These are phyloP conservation scores for Perca flavescens DNA, from an alignment of 2,113 vertebrate species.

Conservation along the genomic window DNA sequence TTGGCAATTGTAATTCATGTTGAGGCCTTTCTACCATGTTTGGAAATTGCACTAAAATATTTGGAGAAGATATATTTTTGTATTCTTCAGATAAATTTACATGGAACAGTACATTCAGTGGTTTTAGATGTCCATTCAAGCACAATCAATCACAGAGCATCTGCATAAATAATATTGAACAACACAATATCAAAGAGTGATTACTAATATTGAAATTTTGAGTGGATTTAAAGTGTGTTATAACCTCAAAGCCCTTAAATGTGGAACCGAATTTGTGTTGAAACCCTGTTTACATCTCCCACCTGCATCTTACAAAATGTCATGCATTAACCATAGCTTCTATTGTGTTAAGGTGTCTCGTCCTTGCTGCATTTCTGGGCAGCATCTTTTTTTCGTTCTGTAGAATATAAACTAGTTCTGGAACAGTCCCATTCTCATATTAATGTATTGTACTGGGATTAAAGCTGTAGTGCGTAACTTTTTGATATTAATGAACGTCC, in stretches of 20 bases:
- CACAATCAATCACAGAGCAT: neutral
- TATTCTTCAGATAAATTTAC: neutral
- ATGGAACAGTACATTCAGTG: neutral
- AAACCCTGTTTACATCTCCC: neutral
- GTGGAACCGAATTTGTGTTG: neutral
- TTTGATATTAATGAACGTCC: too few species aligned
- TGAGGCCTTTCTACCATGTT: neutral
- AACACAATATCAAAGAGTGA: neutral
- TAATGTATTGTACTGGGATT: conserved; percentile 60
- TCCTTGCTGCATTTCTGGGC: neutral
- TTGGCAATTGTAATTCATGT: neutral
- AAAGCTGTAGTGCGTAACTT: too few species aligned
- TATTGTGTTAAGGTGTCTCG: neutral
- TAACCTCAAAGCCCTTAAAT: too few species aligned
- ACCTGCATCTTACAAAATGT: neutral
- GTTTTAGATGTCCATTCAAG: neutral
- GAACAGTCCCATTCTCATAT: neutral
- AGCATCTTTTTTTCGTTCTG: neutral
- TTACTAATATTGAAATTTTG: neutral
- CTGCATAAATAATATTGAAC: neutral
- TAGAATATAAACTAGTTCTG: conserved; percentile 2
- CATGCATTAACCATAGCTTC: neutral
- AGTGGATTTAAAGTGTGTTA: neutral
- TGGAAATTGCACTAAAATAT: conserved; percentile 1
- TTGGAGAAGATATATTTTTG: neutral